A percentile compares a stretch with the other conserved stretches of the same genome.
Evolutionary conservation across 2,113 vertebrate genomes (phyloP).

Genomic region (Tretioscincus oriximinensis): DNA sequence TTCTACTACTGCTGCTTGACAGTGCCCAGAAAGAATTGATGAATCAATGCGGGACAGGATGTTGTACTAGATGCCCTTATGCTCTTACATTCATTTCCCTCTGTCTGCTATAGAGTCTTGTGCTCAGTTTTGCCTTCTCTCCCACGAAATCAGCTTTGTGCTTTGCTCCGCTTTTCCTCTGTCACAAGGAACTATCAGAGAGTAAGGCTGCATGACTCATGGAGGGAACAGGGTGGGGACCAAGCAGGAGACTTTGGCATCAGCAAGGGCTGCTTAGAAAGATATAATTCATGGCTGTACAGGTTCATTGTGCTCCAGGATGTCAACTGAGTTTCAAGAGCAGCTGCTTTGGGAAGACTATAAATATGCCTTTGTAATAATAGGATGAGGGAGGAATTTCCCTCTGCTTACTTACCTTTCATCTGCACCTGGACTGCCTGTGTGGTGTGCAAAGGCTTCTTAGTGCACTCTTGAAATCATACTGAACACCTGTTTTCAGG

Average conservation of each 20-base stretch:
- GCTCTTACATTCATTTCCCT: too few relatives aligned
- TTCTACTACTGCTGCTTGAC: too few relatives aligned
- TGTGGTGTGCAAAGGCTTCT: background rate
- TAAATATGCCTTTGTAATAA: slow-evolving; percentile 6
- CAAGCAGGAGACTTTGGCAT: background rate
- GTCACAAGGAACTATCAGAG: background rate
- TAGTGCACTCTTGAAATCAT: slow-evolving; percentile 8
- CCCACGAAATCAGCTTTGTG: background rate
- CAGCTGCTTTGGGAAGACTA: slow-evolving; percentile 20
- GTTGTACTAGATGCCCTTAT: too few relatives aligned
- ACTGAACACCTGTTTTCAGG: background rate
- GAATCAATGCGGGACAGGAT: too few relatives aligned
- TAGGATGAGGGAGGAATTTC: slow-evolving; percentile 15
- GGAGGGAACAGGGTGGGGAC: background rate
- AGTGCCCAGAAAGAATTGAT: too few relatives aligned
- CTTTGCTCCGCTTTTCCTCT: background rate
- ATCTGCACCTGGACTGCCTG: slow-evolving; percentile 30
- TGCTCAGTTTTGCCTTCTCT: background rate
- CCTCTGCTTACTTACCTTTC: slow-evolving; percentile 22
- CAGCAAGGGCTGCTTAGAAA: background rate
- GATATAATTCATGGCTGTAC: slow-evolving; percentile 14
- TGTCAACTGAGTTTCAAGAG: slow-evolving; percentile 16
- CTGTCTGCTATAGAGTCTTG: too few relatives aligned
- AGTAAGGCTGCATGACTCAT: slow-evolving; percentile 3
- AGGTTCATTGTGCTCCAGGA: slow-evolving; percentile 3